phyloP scores from a whole-genome alignment of 1,140 invertebrate genomes.

The Sipha flava region DNA sequence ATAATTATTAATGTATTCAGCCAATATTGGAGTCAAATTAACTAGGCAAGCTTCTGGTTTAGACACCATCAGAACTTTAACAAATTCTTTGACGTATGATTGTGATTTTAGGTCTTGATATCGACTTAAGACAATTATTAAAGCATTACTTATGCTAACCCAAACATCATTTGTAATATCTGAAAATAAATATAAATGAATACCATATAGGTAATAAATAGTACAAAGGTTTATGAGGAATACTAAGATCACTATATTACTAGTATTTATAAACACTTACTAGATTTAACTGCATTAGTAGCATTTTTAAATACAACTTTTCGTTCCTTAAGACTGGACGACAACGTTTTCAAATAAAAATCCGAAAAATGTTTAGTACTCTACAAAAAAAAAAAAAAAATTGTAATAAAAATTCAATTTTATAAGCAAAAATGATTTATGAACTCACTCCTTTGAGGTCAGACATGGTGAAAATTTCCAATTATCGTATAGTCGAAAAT shows the following conservation, averaged over 20 bases:
- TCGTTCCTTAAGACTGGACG: constrained; percentile 15
- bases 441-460: neutral
- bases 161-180: constrained; percentile 8
- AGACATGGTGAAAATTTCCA: neutral
- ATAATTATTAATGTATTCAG: neutral
- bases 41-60: neutral
- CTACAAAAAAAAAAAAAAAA: neutral
- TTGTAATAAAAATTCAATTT: neutral
- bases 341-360: constrained; percentile 2
- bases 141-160: neutral
- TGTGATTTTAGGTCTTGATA: constrained; percentile 19
- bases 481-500: neutral
- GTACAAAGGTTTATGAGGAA: too few species aligned
- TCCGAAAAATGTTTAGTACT: constrained; percentile 14
- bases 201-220: neutral
- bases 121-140: neutral
- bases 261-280: neutral
- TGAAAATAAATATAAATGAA: neutral
- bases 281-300: neutral
- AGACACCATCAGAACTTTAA: neutral
- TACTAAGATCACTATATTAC: neutral
- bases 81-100: constrained; percentile 18
- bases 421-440: neutral
- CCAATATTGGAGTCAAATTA: constrained; percentile 11
- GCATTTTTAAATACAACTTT: constrained; percentile 20